Conservation (phyloP, 2,888 invertebrate species). For the Drosophila monieri region DNA sequence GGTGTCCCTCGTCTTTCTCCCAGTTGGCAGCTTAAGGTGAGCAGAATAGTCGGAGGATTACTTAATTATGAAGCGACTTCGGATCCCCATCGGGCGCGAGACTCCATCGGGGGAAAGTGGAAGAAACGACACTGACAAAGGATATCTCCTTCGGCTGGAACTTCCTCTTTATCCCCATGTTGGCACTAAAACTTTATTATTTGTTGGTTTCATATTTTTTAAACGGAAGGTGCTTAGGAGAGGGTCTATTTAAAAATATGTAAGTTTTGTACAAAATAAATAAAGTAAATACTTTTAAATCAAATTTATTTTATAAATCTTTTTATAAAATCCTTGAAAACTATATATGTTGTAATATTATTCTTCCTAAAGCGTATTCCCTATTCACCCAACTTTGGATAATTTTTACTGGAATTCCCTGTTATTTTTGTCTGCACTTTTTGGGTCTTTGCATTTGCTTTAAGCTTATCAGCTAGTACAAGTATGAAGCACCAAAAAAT, state of each 20-base stretch:
- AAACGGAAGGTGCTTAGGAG: too few species aligned
- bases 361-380: background rate
- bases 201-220: background rate
- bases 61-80: conserved; percentile 69
- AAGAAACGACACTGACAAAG: conserved; percentile 9
- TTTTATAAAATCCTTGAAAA: too few species aligned
- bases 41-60: conserved; percentile 65
- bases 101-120: background rate
- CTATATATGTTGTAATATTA: background rate
- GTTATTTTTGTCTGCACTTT: conserved; percentile 16
- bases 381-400: background rate
- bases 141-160: conserved; percentile 10
- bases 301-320: background rate
- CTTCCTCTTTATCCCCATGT: conserved; percentile 15
- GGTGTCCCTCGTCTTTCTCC: conserved; percentile 27
- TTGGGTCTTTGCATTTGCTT: conserved; percentile 52
- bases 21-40: conserved; percentile 64
- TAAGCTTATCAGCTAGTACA: conserved; percentile 55
- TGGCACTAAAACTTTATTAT: conserved; percentile 7
- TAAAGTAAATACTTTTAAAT: background rate
- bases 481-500: conserved; percentile 50
- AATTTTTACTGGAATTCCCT: background rate
- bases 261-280: too few species aligned
- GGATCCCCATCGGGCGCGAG: conserved; percentile 4
- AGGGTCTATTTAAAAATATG: too few species aligned